Percentiles rank a stretch among this genome's conserved stretches.
These are phyloP conservation scores for Uria aalge DNA, from an alignment of 2,113 vertebrate species.

Conservation along the genomic window DNA sequence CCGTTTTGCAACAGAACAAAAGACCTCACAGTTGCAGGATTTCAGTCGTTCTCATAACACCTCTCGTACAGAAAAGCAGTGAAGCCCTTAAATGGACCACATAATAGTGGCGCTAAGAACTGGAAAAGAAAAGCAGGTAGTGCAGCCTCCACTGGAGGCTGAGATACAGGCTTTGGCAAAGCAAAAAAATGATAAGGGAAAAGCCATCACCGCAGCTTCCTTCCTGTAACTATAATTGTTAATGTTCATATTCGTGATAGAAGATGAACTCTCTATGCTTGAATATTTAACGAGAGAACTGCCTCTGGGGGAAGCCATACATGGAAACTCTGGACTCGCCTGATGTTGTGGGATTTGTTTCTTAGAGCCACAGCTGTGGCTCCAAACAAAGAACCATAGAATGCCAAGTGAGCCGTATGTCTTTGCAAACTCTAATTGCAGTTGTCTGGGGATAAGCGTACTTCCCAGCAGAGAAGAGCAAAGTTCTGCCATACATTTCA, in stretches of 20 bases:
- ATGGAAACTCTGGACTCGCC: not conserved
- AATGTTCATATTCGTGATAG: not conserved
- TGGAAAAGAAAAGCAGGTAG: not conserved
- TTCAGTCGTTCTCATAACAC: not conserved
- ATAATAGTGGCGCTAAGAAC: not conserved
- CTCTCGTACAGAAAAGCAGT: not conserved
- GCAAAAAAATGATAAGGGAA: not conserved
- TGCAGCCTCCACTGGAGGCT: not conserved
- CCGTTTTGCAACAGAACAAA: not conserved
- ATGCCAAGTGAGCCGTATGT: not conserved
- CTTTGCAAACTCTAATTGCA: not conserved
- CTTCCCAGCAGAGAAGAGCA: not conserved
- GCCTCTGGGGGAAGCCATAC: not conserved
- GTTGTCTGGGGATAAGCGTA: not conserved
- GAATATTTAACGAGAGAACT: slow-evolving; percentile 7
- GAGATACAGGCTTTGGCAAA: not conserved
- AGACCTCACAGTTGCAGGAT: not conserved
- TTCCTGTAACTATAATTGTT: not conserved
- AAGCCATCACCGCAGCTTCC: not conserved
- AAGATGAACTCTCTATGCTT: not conserved
- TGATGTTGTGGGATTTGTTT: not conserved
- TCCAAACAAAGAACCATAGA: not conserved
- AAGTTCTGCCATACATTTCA: not conserved
- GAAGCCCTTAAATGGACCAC: not conserved
- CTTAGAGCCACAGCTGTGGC: not conserved